phyloP scores from a whole-genome alignment of 64 coral and sea anemone genomes.

The Anthopleura sola region DNA sequence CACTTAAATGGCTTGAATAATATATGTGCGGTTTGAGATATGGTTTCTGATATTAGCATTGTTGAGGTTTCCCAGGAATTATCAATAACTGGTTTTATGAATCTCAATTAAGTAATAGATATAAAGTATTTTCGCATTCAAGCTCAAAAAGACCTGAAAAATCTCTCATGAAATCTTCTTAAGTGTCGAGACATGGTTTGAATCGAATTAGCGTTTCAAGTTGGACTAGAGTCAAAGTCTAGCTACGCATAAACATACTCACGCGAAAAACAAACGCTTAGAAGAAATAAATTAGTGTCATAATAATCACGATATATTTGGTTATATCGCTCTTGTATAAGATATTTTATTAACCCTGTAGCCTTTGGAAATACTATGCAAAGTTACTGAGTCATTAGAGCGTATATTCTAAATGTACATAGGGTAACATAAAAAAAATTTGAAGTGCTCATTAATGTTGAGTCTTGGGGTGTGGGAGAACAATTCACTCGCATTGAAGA shows the following conservation, averaged over 20 bases:
- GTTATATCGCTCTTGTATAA: not conserved
- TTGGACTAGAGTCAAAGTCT: not conserved
- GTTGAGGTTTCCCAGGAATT: not conserved
- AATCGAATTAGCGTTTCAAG: not conserved
- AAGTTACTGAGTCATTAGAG: slow-evolving; percentile 4
- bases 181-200: not conserved
- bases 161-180: not conserved
- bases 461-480: not conserved
- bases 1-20: not conserved
- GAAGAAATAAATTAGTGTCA: not conserved
- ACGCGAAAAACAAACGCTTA: not conserved
- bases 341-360: not conserved
- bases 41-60: not conserved
- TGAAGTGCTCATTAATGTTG: not conserved
- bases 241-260: not conserved
- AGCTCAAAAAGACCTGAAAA: not conserved
- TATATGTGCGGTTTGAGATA: not conserved
- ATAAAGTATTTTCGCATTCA: not conserved
- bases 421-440: not conserved
- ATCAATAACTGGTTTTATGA: not conserved
- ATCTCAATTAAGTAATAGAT: not conserved
- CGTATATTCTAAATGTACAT: not conserved
- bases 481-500: not conserved
- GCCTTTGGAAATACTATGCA: not conserved
- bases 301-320: not conserved